Conservation (phyloP, 2,113 vertebrate genomes). For the Clarias gariepinus region DNA sequence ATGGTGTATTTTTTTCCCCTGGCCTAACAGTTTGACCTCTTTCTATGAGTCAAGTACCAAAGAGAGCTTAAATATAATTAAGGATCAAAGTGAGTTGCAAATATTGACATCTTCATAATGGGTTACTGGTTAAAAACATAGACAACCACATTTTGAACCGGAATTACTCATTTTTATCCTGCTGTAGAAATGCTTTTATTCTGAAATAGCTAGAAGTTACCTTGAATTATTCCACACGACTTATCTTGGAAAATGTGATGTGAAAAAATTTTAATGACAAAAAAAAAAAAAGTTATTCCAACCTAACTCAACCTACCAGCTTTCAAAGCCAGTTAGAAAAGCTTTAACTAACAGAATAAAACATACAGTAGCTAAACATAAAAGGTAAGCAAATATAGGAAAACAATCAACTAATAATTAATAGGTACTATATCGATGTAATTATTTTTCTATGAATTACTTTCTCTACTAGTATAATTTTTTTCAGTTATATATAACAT, state of each 20-base stretch:
- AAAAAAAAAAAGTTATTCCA: neutral
- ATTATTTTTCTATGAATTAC: neutral
- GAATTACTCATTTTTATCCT: neutral
- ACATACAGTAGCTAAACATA: too few species aligned
- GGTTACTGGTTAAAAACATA: neutral
- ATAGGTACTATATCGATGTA: too few species aligned
- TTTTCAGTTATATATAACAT: too few species aligned
- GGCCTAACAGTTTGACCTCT: constrained; percentile 57
- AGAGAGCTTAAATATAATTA: constrained; percentile 62
- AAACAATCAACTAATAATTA: neutral
- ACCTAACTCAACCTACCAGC: neutral
- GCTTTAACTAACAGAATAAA: neutral
- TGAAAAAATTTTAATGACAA: too few species aligned
- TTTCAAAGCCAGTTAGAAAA: neutral
- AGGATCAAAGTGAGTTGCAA: constrained; percentile 47
- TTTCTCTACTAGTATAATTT: neutral
- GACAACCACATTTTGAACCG: neutral
- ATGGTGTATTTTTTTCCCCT: constrained; percentile 56
- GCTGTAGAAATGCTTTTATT: neutral
- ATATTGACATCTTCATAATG: constrained; percentile 31
- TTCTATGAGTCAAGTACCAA: constrained; percentile 56
- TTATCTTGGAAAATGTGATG: neutral
- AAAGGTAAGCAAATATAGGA: neutral
- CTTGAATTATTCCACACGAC: neutral
- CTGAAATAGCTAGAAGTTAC: neutral